Percentiles rank a stretch among this genome's conserved stretches.
Conservation (phyloP, 2,888 invertebrate genomes). For the Apotomis capreana region DNA sequence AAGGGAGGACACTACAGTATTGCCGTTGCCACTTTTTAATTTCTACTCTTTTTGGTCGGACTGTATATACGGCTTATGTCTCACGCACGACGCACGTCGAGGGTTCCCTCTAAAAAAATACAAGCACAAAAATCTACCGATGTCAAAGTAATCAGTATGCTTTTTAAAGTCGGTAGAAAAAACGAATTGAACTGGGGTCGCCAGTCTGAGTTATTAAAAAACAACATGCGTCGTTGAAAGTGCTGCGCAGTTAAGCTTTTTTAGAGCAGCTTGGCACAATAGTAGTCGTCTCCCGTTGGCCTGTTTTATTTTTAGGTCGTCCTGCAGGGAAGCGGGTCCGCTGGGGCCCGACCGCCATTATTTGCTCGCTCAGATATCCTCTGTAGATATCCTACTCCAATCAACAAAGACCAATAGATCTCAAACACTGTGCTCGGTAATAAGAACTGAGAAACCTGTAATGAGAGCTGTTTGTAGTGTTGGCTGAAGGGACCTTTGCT, state of each 20-base stretch:
- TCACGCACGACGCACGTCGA: too few relatives aligned
- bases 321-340: constrained; percentile 60
- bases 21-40: too few relatives aligned
- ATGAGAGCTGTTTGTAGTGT: too few relatives aligned
- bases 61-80: too few relatives aligned
- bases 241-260: not conserved
- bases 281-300: constrained; percentile 50
- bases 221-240: constrained; percentile 37
- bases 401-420: not conserved
- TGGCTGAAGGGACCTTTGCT: too few relatives aligned
- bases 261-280: constrained; percentile 42
- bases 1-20: too few relatives aligned
- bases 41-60: too few relatives aligned
- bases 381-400: not conserved
- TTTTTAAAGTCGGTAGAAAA: not conserved
- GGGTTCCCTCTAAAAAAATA: not conserved
- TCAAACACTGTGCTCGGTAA: too few relatives aligned
- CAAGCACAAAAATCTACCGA: not conserved
- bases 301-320: constrained; percentile 70
- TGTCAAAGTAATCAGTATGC: not conserved
- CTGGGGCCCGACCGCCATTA: constrained; percentile 47
- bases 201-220: constrained; percentile 2
- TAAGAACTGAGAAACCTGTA: too few relatives aligned
- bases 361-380: constrained; percentile 39
- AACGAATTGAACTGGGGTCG: constrained; percentile 10